Evolutionary conservation across 2,797 vertebrate genomes (phyloP).

Genomic region (Neoniphon sammara): DNA sequence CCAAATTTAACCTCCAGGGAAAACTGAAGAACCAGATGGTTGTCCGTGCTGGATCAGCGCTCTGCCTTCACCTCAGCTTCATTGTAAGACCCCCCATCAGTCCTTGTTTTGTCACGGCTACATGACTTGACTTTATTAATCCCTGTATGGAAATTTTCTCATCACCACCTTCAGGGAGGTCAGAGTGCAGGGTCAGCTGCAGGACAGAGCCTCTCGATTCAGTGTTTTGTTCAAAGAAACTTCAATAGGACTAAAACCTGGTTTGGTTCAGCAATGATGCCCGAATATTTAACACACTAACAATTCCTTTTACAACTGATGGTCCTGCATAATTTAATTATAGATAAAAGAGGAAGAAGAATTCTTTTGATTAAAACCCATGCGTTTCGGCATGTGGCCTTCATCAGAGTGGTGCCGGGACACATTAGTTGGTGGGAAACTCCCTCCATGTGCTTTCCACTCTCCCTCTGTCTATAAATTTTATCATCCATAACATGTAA

Average conservation of each 20-base stretch:
- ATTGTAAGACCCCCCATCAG: constrained; percentile 64
- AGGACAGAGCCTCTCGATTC: background rate
- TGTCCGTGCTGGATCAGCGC: constrained; percentile 75
- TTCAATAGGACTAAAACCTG: background rate
- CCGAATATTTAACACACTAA: background rate
- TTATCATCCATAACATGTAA: background rate
- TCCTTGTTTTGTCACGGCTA: background rate
- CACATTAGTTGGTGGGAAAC: too few species aligned
- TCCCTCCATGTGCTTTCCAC: background rate
- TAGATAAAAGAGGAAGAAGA: too few species aligned
- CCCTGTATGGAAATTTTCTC: background rate
- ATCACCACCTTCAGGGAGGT: too few species aligned
- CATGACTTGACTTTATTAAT: background rate
- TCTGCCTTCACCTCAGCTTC: constrained; percentile 76
- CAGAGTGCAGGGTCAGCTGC: background rate
- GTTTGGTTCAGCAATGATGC: background rate
- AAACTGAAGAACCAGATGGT: constrained; percentile 81
- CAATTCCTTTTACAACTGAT: background rate
- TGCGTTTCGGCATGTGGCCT: too few species aligned
- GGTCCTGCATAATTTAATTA: too few species aligned
- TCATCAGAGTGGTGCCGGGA: too few species aligned
- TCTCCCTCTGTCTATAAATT: background rate
- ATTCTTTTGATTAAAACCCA: too few species aligned
- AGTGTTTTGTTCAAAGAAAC: background rate
- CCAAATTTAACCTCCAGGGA: constrained; percentile 77